Evolutionary conservation across 2,888 invertebrate species (phyloP), one percentile per base, ranked within the genome.

Genomic region (Loripinus fragilis): DNA sequence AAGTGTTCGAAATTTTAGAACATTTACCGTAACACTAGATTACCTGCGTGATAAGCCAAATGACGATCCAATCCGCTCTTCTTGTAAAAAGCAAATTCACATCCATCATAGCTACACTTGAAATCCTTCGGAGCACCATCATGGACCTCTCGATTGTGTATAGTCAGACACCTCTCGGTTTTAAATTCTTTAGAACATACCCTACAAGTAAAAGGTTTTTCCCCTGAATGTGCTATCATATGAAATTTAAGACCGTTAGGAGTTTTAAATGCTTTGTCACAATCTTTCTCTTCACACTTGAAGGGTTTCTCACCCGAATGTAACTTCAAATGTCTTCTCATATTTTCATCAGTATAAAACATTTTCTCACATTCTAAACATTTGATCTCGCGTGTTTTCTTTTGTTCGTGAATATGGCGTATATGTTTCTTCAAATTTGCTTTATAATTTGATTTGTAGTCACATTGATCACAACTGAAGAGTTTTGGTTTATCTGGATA

Each of bases 41-140:
- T 81, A 92, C 93, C 93, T 88, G 91, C 89, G 83, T 93, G 93
- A 65, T 91, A 91, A 70, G 90, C 90, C 70, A 89, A 88, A 86
- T 93, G 93, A 20, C 92, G 86, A 69, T 90, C 90, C 66, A 93
- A 85, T 81, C 92, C 92, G 75, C 90, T 90, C 74, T 90, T 90
- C 81, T 92, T 92, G 85, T 92, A 91, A 86, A 93, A 93, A 66
- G 90, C 89, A 79, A 90, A 89, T 8, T 81, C 86, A 85, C 93
- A 93, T 38, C 89, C 91, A 48, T 90, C 90, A 71, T 89, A 87
- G 28, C 85, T 73, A 83, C 93, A 93, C 68, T 85, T 84, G 74
- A 87, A 90, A 64, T 87, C 89, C 81, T 91, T 91, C 28, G 90
- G 89, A 38, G 87, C 85, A 68, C 90, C 80, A 67, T 90, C 83